Evolutionary conservation across 2,888 invertebrate species (phyloP), one percentile per base, ranked within the genome.

Genomic region (Diaprepes abbreviatus): DNA sequence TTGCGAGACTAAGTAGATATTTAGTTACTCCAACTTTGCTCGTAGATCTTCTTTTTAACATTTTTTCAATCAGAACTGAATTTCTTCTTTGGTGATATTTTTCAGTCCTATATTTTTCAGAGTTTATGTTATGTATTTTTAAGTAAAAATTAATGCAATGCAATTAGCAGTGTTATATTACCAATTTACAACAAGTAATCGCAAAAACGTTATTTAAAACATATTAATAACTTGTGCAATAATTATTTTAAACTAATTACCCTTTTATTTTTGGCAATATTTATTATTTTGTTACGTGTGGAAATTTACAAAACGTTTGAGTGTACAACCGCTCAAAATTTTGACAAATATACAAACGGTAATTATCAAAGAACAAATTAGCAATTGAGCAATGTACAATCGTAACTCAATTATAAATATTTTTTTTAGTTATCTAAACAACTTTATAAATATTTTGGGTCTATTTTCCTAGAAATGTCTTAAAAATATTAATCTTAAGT

Each of bases 341-440:
- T 70, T 70, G 66, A 70, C 65, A 70, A 70, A 59, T 65, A 70
- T 64, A 70, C 69, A 54, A 54, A 71, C 72, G 73, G 70, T 73
- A 74, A 74, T 77, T 74, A 78, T 76, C 75, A 79, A 80, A 73
- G 75, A 79, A 78, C 55, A 66, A 70, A 63, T 40, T 50, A 76
- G 76, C 78, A 81, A 82, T 84, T 84, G 84, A 84, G 84, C 84
- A 83, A 84, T 83, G 77, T 83, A 82, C 82, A 81, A 80, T 76
- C 76, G 76, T 78, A 79, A 79, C 79, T 80, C 81, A 80, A 79
- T 81, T 79, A 80, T 80, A 80, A 81, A 81, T 80, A 79, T 79
- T 75, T 73, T 66, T 67, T 35, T 79, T 79, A 78, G 77, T 79
- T 79, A 72, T 79, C 80, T 80, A 82, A 81, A 81, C 81, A 82